Base-by-base conservation (phyloP, 1,140 invertebrate genomes). In the Tyrophagus putrescentiae region DNA sequence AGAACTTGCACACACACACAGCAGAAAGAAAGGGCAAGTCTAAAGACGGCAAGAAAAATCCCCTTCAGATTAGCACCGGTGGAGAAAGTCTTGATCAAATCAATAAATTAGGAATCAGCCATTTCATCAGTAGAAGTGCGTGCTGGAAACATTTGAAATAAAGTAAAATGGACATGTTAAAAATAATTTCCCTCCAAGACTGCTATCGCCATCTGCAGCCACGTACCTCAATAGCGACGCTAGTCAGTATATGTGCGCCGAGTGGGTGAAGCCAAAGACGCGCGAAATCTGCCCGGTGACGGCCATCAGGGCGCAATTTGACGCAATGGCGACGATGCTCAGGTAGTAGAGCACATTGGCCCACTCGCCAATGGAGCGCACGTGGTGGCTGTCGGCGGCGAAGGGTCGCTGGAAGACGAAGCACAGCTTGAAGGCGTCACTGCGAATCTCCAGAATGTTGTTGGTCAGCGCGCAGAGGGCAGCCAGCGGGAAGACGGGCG, bases 371-470 rank as follows among this genome's bases (percentile, higher is more conserved):
- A 62, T 58, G 4, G 27, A 4, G 11, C 11, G 16, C 16, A n/a
- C 21, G 11, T 21, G 6, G 25, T 13, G 11, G 39, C n/a, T 13
- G 3, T 29, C 11, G 29, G 41, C 36, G 2, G 4, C 39, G 28
- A 60, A 50, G 18, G 95, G 94, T 64, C 94, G 73, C 72, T 94
- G 90, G 68, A 87, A 86, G 1, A 94, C 85, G 70, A 91, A 86
- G 64, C 88, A 95, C 42, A 98, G 73, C 75, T 98, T 97, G 71
- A 97, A 97, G 3, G 92, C 91, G 73, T 97, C 93, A 23, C 87
- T 76, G 7, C 91, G 79, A 44, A 97, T 85, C 72, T 97, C 92
- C 50, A 93, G 79, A 11, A 96, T 75, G 76, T 98, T 97, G 71
- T 96, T 97, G 1, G 93, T 72, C 23, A 96, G 75, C 6, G 92